Base-by-base conservation (phyloP, 1,140 invertebrate genomes). In the Hypsibius dujardini region DNA sequence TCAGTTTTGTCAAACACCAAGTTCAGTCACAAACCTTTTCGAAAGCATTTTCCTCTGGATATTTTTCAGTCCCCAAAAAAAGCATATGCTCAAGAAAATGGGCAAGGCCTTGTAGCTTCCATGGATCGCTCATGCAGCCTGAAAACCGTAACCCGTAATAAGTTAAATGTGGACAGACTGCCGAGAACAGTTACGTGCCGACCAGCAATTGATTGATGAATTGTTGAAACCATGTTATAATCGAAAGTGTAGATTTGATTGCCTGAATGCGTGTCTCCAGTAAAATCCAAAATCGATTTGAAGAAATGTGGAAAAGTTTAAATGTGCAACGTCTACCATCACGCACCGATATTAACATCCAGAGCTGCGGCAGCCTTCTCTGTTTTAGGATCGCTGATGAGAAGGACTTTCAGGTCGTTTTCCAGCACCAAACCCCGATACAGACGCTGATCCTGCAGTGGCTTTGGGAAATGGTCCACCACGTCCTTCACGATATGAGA, bases 51-150 rank as follows among this genome's bases (percentile, higher is more conserved):
- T 92, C 90, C 79, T 85, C 81, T 1, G 89, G 88, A 80, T 87
- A 92, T 76, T 90, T 90, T 76, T 90, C 82, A 62, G 88, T 96
- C 14, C 94, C 94, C 67, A 96, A 79, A 79, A 97, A 98, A 2
- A 98, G 81, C 93, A 98, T 97, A 78, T 98, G 94, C 79, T 98
- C 93, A 79, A 90, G 94, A 79, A 98, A 97, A 79, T 97, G 94
- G 14, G 93, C 93, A 71, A 97, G 79, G 0, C 94, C 94, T 1
- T 89, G 90, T 2, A 96, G 76, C 70, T 92, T 84, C 47, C 84
- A 81, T 0, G 93, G 92, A 81, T 98, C 94, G 75, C 85, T 88
- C 82, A 97, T 85, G 75, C 84, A 86, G 15, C 89, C 89, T 74
- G 74, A 50, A 73, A 73, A 47, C 47, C 47, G 70, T 47, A 56